phyloP scores from a whole-genome alignment of 1,140 invertebrate species.

The Mamestra configurata region DNA sequence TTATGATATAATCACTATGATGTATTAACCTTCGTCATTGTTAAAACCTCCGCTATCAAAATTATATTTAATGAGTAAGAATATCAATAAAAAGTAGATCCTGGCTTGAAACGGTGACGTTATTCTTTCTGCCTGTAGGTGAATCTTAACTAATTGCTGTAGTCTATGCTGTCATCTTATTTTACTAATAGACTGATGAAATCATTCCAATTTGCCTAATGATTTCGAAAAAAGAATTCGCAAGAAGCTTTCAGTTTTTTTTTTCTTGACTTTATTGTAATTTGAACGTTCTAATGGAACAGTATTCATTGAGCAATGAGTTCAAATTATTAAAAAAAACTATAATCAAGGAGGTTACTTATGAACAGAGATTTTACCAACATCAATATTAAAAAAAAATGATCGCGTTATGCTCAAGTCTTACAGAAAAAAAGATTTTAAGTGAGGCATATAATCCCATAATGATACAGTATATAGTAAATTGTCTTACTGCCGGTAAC shows the following conservation, averaged over 20 bases:
- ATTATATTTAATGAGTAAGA: constrained; percentile 17
- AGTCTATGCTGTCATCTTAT: constrained; percentile 17
- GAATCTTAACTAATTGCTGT: constrained; percentile 19
- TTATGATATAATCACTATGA: constrained; percentile 27
- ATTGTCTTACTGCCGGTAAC: constrained; percentile 39
- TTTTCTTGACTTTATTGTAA: too few relatives aligned
- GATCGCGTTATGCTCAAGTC: neutral
- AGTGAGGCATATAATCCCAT: constrained; percentile 51
- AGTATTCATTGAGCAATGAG: too few relatives aligned
- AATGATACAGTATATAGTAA: constrained; percentile 43
- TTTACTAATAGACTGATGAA: constrained; percentile 32
- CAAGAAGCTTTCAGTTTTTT: too few relatives aligned
- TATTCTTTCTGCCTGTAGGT: constrained; percentile 5
- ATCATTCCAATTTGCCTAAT: constrained; percentile 10
- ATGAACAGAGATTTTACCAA: neutral
- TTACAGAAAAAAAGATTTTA: too few relatives aligned
- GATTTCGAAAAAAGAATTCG: neutral
- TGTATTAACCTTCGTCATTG: constrained; percentile 12
- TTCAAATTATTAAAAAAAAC: neutral
- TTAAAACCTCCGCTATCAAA: neutral
- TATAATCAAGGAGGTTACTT: neutral
- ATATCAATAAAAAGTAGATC: constrained; percentile 27
- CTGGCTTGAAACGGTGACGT: constrained; percentile 3
- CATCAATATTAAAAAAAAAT: constrained; percentile 7
- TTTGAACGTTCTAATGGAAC: too few relatives aligned